Evolutionary conservation across 2,113 vertebrate genomes (phyloP), one percentile per base, ranked within the genome.

Genomic region (Cephalopterus ornatus): DNA sequence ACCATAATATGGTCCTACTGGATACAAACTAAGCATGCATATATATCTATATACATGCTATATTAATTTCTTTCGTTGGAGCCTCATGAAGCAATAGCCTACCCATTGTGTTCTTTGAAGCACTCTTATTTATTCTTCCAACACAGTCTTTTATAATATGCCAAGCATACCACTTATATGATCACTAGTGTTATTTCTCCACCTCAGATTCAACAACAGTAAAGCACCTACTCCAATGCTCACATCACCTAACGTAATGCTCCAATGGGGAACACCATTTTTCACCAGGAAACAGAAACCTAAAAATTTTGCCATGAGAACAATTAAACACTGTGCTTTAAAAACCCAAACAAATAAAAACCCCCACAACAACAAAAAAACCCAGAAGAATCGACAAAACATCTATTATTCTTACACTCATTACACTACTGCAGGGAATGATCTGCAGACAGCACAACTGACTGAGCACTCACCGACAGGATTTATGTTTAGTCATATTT

Each of bases 391-490:
- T 41, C 41, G 56, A 75, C 80, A 78, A 80, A 93, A 28, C 42
- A 49, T 37, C 66, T 63, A 67, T 89, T 94, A 75, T 94, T 91
- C 66, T 87, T 79, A 75, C 32, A 87, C 66, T 30, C 39, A 83
- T 74, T 63, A 77, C 66, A 62, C 30, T 59, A 28, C 19, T 59
- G 53, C n/a, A 91, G 62, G 22, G 46, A 93, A 90, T 66, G 61
- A 93, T 78, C 73, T 89, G 89, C 61, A 92, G 89, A 94, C 94
- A 97, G 98, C 97, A 98, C 93, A 96, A 98, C 97, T 95, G 97
- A 97, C 98, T 98, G 98, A 98, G 97, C 97, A 97, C 96, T 98
- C 98, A 98, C 97, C 97, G 97, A 97, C 82, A 97, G 97, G 98
- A 98, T 98, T 97, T 97, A 98, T 95, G 91, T 97, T 98, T 96